Base-by-base conservation (phyloP, 2,113 vertebrate genomes). In the Columba janthina region DNA sequence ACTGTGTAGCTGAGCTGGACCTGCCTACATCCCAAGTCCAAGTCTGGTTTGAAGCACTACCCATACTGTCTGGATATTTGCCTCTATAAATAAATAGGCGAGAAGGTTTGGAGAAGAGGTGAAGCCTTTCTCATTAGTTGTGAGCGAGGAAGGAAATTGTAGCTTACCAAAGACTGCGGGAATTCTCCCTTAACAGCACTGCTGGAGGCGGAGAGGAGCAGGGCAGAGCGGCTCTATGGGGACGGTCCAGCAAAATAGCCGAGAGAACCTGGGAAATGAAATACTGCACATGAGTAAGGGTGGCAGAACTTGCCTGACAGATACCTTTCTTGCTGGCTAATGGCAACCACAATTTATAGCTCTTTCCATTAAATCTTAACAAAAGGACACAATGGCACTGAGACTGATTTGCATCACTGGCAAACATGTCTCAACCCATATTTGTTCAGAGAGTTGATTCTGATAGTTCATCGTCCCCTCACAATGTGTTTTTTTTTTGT, bases 71-170 rank as follows among this genome's bases (percentile, higher is more conserved):
- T 93, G 90, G 93, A 90, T 65, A 46, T 25, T 58, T 57, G 93
- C 92, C 96, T 94, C 85, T 94, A 89, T 85, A 95, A 96, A 95
- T 85, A 95, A 96, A 96, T 92, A 93, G 50, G 73, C 90, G 85
- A 72, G 92, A 92, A 90, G 66, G 80, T 77, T 57, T 90, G 88
- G 65, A 95, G 80, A 93, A 92, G 90, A 94, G 92, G 76, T 93
- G 88, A 94, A 90, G 73, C 65, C 80, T 91, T 93, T 92, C 85
- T 90, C 94, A 89, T 93, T 92, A 95, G 88, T 32, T 79, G 80
- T 57, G 54, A 95, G 88, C 77, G 61, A 95, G 95, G 92, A 96
- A 97, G 93, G 93, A 92, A 96, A 90, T 72, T 87, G 83, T 65
- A 89, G n/a, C 83, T 81, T 77, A 89, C 73, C 80, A 82, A 90